phyloP scores from a whole-genome alignment of 1,140 invertebrate genomes.

The Caenorhabditis elegans region DNA sequence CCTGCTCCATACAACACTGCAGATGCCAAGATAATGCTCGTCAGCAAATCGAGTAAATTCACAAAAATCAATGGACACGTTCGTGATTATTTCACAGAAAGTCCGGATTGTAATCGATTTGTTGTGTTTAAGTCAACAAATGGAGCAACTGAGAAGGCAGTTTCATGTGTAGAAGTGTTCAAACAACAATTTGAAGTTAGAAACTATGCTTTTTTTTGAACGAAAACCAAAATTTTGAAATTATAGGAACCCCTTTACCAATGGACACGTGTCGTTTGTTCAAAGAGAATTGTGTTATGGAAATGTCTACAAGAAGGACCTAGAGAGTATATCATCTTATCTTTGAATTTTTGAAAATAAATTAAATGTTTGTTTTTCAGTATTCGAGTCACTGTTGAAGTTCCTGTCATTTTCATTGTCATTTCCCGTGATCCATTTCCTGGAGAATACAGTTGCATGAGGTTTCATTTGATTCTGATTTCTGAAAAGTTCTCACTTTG shows the following conservation, averaged over 20 bases:
- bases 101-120: neutral
- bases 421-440: neutral
- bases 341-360: no score
- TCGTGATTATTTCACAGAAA: neutral
- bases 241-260: conserved; percentile 7
- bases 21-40: neutral
- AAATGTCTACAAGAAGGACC: neutral
- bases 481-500: no score
- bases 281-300: neutral
- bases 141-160: neutral
- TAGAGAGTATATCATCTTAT: neutral
- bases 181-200: conserved; percentile 8
- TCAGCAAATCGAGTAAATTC: conserved; percentile 12
- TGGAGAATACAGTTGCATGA: conserved; percentile 7
- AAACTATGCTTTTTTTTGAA: no score
- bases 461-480: no score
- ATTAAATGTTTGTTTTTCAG: neutral
- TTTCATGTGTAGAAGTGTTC: conserved; percentile 5
- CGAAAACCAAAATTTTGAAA: no score
- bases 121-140: neutral
- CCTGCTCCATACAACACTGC: neutral
- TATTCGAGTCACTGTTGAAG: conserved; percentile 2
- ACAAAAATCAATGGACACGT: conserved; percentile 7
- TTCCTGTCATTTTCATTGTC: neutral
- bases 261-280: neutral